These are phyloP conservation scores for Chinchilla lanigera DNA, from an alignment of 2,113 vertebrate species.

Conservation along the genomic window DNA sequence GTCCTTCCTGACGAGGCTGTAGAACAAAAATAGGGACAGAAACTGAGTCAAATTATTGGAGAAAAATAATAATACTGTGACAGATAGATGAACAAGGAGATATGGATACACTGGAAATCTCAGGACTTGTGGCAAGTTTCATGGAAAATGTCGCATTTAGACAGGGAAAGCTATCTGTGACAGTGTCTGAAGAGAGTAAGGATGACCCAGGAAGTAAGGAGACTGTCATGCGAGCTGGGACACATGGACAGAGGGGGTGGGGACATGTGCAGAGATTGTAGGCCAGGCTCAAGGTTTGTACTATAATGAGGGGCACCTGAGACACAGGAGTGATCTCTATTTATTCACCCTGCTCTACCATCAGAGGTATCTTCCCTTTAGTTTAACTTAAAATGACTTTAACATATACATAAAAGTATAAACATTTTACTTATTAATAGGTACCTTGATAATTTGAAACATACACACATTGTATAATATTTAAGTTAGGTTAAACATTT, in stretches of 20 bases:
- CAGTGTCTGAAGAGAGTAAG: background rate
- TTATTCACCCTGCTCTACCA: background rate
- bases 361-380: background rate
- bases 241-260: background rate
- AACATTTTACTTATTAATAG: background rate
- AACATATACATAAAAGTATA: background rate
- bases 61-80: background rate
- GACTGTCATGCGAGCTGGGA: background rate
- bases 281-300: background rate
- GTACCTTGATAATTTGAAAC: background rate
- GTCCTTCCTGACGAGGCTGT: background rate
- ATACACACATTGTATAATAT: background rate
- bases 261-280: background rate
- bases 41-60: background rate
- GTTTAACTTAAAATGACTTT: background rate
- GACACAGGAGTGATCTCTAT: background rate
- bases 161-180: background rate
- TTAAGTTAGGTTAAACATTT: background rate
- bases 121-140: background rate
- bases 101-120: background rate
- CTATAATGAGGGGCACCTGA: background rate
- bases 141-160: background rate
- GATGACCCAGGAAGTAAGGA: background rate
- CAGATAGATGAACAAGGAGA: background rate
- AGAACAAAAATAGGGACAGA: background rate